These are phyloP conservation scores for Zootermopsis nevadensis DNA, from an alignment of 2,888 invertebrate genomes.

Conservation along the genomic window DNA sequence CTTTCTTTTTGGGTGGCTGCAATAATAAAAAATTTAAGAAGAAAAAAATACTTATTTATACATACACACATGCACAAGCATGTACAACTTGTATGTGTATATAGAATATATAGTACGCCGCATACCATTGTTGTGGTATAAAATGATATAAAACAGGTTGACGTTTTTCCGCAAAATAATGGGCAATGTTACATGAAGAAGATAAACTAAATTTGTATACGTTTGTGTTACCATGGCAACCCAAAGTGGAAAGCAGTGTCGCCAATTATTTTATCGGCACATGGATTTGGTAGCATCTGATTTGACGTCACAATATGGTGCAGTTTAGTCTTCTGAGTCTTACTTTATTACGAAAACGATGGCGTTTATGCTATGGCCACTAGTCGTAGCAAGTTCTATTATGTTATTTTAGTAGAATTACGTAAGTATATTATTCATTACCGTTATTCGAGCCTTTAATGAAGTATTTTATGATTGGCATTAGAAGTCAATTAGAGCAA, in stretches of 20 bases:
- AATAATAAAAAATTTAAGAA: background rate
- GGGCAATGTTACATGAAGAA: too few species aligned
- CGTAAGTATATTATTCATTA: background rate
- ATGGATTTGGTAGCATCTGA: slow-evolving; percentile 42
- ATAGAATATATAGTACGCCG: background rate
- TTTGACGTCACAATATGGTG: slow-evolving; percentile 44
- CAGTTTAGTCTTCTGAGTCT: background rate
- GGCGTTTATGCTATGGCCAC: too few species aligned
- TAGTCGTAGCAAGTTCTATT: background rate
- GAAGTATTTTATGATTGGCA: background rate
- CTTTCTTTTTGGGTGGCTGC: slow-evolving; percentile 53
- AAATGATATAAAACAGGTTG: background rate
- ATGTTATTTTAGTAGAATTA: background rate
- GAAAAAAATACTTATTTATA: background rate
- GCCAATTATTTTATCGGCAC: background rate
- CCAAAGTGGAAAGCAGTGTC: background rate
- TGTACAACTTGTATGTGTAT: background rate
- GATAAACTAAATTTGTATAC: slow-evolving; percentile 28
- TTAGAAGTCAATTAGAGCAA: background rate
- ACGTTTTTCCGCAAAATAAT: too few species aligned
- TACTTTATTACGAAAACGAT: background rate
- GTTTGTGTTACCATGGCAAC: slow-evolving; percentile 40
- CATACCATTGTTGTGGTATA: background rate
- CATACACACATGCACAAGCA: background rate
- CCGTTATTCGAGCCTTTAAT: background rate